Evolutionary conservation across 2,888 invertebrate genomes (phyloP), one percentile per base, ranked within the genome.

Genomic region (Achlya flavicornis): DNA sequence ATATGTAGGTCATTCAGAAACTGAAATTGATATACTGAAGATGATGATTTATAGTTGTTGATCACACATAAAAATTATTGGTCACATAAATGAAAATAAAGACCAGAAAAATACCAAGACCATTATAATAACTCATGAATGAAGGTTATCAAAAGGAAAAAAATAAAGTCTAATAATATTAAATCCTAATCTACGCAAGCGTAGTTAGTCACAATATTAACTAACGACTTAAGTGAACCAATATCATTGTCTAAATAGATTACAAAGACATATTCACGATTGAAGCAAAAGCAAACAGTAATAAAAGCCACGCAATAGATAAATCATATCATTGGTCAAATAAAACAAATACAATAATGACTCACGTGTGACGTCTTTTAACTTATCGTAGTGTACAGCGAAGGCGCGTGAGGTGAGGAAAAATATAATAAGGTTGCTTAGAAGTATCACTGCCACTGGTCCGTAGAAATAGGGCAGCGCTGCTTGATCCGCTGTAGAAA

Each of bases 401-500:
- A 95, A 91, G 61, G 92, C 92, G 63, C 94, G 80, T 53, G 95
- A 94, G 0, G 95, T 95, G 64, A 95, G 78, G 63, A 92, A 82
- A 82, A 95, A 95, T 72, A 95, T 90, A 11, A 94, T 77, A 59
- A 94, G 73, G 76, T 95, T 95, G 61, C 86, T 86, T 10, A 94
- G 67, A 3, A 95, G 89, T 43, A 95, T 91, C 19, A 94, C 71
- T 3, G 95, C 94, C 53, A 95, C 93, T 10, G 95, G 95, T 19
- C 95, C 94, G 84, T 95, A 95, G 85, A 95, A 95, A 78, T 95
- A 95, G 12, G 94, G 94, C 78, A 95, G 81, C 3, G 95, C 94
- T 63, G 94, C 93, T 68, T 91, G 86, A 75, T 95, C 94, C 76
- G 95, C 95, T 95, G 89, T 43, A 72, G 79, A 74, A 63, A 81